phyloP scores from a whole-genome alignment of 1,140 invertebrate genomes.

The Galleria mellonella region DNA sequence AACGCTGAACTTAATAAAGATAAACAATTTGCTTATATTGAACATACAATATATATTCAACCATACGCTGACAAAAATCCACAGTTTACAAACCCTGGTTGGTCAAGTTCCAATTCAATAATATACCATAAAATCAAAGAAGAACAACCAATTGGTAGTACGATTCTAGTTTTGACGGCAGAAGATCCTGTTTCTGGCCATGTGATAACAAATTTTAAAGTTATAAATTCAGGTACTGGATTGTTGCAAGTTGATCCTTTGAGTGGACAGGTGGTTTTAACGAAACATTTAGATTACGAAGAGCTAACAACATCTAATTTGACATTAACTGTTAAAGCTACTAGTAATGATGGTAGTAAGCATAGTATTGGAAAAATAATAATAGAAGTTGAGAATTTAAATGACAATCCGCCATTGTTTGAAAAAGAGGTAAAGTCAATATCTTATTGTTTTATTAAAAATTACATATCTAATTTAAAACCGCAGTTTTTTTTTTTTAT shows the following conservation, averaged over 20 bases:
- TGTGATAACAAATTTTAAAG: constrained; percentile 78
- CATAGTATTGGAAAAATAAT: constrained; percentile 81
- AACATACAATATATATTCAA: constrained; percentile 87
- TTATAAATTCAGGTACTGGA: constrained; percentile 64
- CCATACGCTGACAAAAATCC: constrained; percentile 87
- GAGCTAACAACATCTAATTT: constrained; percentile 78
- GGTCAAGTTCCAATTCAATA: constrained; percentile 79
- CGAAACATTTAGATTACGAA: constrained; percentile 85
- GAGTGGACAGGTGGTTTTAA: constrained; percentile 82
- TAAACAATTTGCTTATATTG: constrained; percentile 78
- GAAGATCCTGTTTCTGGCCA: constrained; percentile 82
- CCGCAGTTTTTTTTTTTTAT: background rate
- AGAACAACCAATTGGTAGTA: constrained; percentile 86
- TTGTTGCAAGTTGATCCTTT: constrained; percentile 77
- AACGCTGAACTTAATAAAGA: constrained; percentile 81
- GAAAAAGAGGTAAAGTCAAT: constrained; percentile 73
- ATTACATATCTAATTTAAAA: constrained; percentile 1
- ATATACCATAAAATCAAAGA: constrained; percentile 83
- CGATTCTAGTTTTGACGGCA: constrained; percentile 82
- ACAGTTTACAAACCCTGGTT: constrained; percentile 81
- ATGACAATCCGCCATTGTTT: constrained; percentile 87
- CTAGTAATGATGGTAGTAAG: constrained; percentile 80
- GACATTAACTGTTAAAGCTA: constrained; percentile 82
- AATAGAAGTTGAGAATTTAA: constrained; percentile 83
- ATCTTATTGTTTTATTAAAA: background rate